Conservation (phyloP, 1,140 invertebrate species). For the Manduca sexta region DNA sequence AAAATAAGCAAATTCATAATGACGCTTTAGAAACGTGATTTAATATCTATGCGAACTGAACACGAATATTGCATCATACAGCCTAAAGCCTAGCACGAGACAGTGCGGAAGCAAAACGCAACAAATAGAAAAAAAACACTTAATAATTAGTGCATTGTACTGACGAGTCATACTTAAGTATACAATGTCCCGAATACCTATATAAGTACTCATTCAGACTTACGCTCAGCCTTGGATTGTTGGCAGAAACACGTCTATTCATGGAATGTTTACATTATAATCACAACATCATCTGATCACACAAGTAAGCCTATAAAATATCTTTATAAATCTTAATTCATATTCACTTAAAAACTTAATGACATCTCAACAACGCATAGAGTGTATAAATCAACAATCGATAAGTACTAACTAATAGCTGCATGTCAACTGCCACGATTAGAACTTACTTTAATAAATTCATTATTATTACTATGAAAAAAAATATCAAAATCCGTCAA, state of each 20-base stretch:
- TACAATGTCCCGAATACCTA: conserved; percentile 34
- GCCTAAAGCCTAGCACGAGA: background rate
- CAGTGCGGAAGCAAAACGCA: background rate
- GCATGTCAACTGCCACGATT: too few relatives aligned
- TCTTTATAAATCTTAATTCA: conserved; percentile 19
- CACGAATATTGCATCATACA: too few relatives aligned
- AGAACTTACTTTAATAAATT: too few relatives aligned
- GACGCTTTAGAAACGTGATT: too few relatives aligned
- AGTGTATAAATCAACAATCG: conserved; percentile 56
- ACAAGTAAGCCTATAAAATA: conserved; percentile 1
- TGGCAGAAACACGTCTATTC: conserved; percentile 50
- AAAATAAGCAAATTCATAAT: too few relatives aligned
- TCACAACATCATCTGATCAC: conserved; percentile 20
- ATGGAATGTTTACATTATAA: conserved; percentile 60
- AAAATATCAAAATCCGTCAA: conserved; percentile 9
- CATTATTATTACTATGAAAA: background rate
- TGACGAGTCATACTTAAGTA: conserved; percentile 8
- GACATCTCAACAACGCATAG: conserved; percentile 59
- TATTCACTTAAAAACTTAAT: conserved; percentile 25
- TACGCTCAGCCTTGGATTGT: conserved; percentile 45
- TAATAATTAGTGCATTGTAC: conserved; percentile 47
- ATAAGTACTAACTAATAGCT: conserved; percentile 16
- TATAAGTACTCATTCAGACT: conserved; percentile 53
- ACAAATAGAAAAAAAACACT: conserved; percentile 29
- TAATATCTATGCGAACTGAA: too few relatives aligned